Percentiles rank a stretch among this genome's conserved stretches.
phyloP scores from a whole-genome alignment of 2,113 vertebrate species.

The Bubo bubo region DNA sequence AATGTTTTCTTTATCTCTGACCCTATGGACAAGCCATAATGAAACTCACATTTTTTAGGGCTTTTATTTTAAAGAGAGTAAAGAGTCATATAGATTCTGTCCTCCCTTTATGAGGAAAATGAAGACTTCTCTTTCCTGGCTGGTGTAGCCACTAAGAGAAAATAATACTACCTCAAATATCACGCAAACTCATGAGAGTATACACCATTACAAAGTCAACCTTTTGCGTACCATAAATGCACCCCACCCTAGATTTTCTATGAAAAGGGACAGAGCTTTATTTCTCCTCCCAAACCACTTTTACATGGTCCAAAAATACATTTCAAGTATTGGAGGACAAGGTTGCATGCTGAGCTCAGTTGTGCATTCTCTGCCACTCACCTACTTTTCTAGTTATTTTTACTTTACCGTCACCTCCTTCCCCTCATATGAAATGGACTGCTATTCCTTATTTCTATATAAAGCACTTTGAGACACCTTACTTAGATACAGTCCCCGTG shows the following conservation, averaged over 20 bases:
- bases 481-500: neutral
- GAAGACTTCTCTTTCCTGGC: neutral
- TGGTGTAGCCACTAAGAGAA: neutral
- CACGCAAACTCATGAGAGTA: neutral
- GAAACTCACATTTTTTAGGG: neutral
- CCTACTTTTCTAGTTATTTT: neutral
- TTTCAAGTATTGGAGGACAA: neutral
- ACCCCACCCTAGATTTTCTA: neutral
- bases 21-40: neutral
- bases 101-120: neutral
- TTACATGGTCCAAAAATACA: neutral
- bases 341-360: neutral
- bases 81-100: neutral
- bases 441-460: neutral
- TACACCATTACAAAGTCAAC: neutral
- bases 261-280: neutral
- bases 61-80: neutral
- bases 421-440: neutral
- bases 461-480: neutral
- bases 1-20: neutral
- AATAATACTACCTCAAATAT: neutral
- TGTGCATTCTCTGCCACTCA: neutral
- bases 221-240: neutral
- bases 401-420: neutral
- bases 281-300: neutral